These are phyloP conservation scores for Ceratotherium simum DNA, from an alignment of 2,113 vertebrate species.

Conservation along the genomic window DNA sequence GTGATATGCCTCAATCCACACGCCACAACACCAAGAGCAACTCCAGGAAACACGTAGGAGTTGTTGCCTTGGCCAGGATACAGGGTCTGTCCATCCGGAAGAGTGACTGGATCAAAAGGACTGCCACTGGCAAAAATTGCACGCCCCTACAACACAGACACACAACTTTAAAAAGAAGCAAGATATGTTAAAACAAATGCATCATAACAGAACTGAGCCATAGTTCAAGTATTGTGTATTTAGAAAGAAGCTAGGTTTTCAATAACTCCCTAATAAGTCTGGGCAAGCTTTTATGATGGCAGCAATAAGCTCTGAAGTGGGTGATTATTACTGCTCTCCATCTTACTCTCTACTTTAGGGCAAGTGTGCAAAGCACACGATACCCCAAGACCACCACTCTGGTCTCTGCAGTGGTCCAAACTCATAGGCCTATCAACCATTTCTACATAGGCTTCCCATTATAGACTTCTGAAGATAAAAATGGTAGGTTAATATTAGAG, in stretches of 20 bases:
- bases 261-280: not conserved
- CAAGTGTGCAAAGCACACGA: not conserved
- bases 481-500: not conserved
- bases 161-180: not conserved
- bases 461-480: constrained; percentile 26
- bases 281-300: not conserved
- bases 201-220: not conserved
- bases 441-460: not conserved
- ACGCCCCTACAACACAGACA: constrained; percentile 88
- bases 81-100: constrained; percentile 91
- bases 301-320: not conserved
- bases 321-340: not conserved
- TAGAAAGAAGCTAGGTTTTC: not conserved
- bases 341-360: not conserved
- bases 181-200: not conserved
- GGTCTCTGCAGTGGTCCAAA: not conserved
- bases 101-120: constrained; percentile 95
- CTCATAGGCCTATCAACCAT: not conserved
- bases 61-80: constrained; percentile 98
- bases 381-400: not conserved
- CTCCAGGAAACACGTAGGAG: constrained; percentile 97
- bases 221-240: not conserved
- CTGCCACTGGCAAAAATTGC: constrained; percentile 98
- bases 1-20: constrained; percentile 91
- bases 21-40: constrained; percentile 92